Conservation (phyloP, 2,797 vertebrate genomes). For the Podargus strigoides region DNA sequence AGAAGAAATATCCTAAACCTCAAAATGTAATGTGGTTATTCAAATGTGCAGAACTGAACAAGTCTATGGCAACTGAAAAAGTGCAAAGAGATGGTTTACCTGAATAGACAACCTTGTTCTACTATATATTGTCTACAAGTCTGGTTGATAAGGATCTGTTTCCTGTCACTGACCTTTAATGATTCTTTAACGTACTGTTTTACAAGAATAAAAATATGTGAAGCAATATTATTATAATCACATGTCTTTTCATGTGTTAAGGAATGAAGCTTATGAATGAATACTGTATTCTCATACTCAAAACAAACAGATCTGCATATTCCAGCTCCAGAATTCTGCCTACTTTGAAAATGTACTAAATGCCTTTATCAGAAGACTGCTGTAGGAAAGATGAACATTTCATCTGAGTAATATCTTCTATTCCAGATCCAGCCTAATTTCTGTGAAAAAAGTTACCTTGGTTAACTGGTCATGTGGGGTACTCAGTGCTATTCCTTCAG, state of each 20-base stretch:
- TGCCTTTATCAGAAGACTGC: neutral
- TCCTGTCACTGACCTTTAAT: constrained; percentile 26
- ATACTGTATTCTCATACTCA: neutral
- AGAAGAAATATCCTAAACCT: neutral
- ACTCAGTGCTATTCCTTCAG: neutral
- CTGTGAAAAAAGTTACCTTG: neutral
- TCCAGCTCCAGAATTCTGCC: neutral
- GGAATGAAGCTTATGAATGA: neutral
- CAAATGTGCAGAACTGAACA: neutral
- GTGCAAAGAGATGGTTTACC: neutral
- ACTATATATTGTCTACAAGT: neutral
- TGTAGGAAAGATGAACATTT: neutral
- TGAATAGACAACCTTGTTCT: neutral
- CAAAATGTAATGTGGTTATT: neutral
- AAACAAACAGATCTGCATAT: neutral
- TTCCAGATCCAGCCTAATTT: neutral
- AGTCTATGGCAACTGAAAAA: neutral
- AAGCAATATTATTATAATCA: neutral
- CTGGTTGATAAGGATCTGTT: neutral
- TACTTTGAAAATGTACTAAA: neutral
- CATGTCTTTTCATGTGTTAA: constrained; percentile 10
- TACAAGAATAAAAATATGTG: neutral
- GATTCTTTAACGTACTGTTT: neutral
- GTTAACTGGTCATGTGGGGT: neutral
- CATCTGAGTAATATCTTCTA: neutral